These are phyloP conservation scores for Drosophila multiciliata DNA, from an alignment of 2,888 invertebrate species.

Conservation along the genomic window DNA sequence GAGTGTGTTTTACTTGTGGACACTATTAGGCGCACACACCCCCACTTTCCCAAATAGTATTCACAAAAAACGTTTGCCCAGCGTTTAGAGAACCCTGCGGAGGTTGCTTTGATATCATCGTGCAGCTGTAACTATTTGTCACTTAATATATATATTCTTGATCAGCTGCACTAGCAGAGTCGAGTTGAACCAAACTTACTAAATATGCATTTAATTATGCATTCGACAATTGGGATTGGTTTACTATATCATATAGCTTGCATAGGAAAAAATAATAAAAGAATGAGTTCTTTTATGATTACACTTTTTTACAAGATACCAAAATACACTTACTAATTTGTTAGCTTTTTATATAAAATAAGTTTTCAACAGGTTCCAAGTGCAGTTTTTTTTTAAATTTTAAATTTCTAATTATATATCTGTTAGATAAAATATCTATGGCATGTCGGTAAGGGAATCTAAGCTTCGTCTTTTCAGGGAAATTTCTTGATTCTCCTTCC, in stretches of 20 bases:
- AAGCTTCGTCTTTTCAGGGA: background rate
- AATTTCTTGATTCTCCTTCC: background rate
- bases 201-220: background rate
- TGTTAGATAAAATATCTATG: background rate
- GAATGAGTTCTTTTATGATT: too few species aligned
- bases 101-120: background rate
- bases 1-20: conserved; percentile 46
- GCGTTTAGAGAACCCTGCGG: background rate
- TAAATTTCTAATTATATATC: background rate
- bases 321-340: too few species aligned
- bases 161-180: background rate
- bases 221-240: background rate
- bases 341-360: background rate
- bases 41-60: conserved; percentile 26
- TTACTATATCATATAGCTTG: background rate
- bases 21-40: conserved; percentile 69
- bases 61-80: conserved; percentile 55
- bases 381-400: conserved; percentile 1
- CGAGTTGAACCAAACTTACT: background rate
- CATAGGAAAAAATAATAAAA: too few species aligned
- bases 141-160: background rate
- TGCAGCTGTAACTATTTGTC: background rate
- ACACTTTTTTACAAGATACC: too few species aligned
- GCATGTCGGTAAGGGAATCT: background rate
- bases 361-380: background rate